These are phyloP conservation scores for Talpa occidentalis DNA, from an alignment of 2,113 vertebrate species.

Conservation along the genomic window DNA sequence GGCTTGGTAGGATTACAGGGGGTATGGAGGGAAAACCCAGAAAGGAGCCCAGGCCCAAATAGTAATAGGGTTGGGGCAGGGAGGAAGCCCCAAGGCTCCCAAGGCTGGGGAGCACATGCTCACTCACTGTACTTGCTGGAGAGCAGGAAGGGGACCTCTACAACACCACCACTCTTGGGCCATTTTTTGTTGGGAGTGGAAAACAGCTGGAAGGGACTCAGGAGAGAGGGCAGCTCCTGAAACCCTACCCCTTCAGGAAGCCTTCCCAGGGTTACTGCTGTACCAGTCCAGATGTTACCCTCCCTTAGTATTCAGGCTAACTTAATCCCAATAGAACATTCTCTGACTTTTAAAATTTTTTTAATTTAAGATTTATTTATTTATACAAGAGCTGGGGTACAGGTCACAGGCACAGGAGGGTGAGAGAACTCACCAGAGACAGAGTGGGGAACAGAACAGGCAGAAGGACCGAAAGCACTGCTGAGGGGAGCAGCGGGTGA, in stretches of 20 bases:
- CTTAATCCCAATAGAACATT: not conserved
- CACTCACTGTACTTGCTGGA: conserved; percentile 77
- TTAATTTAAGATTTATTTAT: too few relatives aligned
- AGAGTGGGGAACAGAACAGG: too few relatives aligned
- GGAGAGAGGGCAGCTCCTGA: conserved; percentile 9
- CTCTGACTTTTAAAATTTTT: not conserved
- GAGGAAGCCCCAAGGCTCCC: fast-evolving
- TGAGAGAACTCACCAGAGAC: too few relatives aligned
- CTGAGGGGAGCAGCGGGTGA: too few relatives aligned
- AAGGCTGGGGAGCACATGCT: fast-evolving
- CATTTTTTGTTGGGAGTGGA: conserved; percentile 65
- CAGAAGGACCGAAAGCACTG: too few relatives aligned
- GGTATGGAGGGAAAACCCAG: not conserved
- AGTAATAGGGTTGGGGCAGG: not conserved
- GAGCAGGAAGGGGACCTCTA: conserved; percentile 78
- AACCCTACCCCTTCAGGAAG: not conserved
- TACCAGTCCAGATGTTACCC: not conserved
- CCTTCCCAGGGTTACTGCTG: not conserved
- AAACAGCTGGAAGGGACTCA: conserved; percentile 63
- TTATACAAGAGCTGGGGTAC: too few relatives aligned
- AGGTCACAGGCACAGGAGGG: too few relatives aligned
- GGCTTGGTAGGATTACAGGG: not conserved
- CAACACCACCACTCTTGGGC: conserved; percentile 56
- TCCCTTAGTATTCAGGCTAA: not conserved
- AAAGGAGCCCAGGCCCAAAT: fast-evolving